Evolutionary conservation across 2,888 invertebrate species (phyloP).

Genomic region (Theretra japonica): DNA sequence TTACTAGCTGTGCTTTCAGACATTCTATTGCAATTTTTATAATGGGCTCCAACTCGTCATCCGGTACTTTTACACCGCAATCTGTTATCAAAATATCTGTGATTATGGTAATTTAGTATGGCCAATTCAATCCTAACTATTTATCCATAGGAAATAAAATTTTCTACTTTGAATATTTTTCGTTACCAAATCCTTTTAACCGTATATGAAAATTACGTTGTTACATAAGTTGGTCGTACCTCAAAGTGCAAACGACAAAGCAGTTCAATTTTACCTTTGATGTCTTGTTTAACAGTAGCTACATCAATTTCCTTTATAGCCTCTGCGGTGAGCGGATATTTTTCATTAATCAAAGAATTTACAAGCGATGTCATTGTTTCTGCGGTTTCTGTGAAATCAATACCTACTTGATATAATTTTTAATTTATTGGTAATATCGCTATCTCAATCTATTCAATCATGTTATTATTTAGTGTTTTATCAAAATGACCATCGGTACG

Average conservation of each 20-base stretch:
- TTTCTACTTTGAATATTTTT: too few relatives aligned
- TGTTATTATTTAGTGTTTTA: too few relatives aligned
- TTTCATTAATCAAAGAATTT: constrained; percentile 62
- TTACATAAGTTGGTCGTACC: too few relatives aligned
- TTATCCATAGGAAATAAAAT: too few relatives aligned
- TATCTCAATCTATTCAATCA: background rate
- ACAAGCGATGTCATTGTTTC: constrained; percentile 75
- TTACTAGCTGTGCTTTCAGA: constrained; percentile 65
- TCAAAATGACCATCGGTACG: too few relatives aligned
- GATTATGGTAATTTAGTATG: background rate
- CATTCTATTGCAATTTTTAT: constrained; percentile 59
- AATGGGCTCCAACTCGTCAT: constrained; percentile 57
- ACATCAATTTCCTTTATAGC: constrained; percentile 58
- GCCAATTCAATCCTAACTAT: background rate
- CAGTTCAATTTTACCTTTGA: constrained; percentile 58
- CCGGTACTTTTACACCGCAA: constrained; percentile 60
- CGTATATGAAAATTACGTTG: too few relatives aligned
- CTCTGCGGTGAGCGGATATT: constrained; percentile 58
- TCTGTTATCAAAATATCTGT: constrained; percentile 49
- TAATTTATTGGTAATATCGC: background rate
- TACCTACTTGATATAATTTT: background rate
- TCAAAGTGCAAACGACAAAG: too few relatives aligned
- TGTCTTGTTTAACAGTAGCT: constrained; percentile 59
- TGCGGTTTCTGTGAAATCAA: constrained; percentile 58
- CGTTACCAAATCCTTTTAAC: too few relatives aligned